A percentile compares a stretch with the other conserved stretches of the same genome.
These are phyloP conservation scores for Chaetophractus vellerosus DNA, from an alignment of 2,797 vertebrate species.

Conservation along the genomic window DNA sequence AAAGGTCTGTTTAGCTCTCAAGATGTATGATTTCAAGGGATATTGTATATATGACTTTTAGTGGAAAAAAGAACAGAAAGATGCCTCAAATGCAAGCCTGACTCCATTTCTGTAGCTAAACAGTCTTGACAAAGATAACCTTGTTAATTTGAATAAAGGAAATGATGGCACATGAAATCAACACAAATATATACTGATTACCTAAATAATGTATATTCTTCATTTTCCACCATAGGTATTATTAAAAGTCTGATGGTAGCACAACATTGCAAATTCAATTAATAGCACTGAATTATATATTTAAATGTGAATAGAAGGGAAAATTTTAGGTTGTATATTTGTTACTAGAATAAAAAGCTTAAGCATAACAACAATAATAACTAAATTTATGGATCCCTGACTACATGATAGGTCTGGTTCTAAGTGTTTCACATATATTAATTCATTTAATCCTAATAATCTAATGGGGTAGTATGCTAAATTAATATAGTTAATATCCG, in stretches of 20 bases:
- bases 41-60: conserved; percentile 47
- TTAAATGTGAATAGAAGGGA: no score
- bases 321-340: no score
- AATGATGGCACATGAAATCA: neutral
- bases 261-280: no score
- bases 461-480: neutral
- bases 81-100: neutral
- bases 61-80: conserved; percentile 30
- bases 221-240: neutral
- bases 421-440: neutral
- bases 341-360: no score
- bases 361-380: neutral
- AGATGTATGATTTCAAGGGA: neutral
- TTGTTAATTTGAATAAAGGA: neutral
- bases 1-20: neutral
- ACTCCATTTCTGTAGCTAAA: conserved; percentile 2
- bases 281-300: no score
- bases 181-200: neutral
- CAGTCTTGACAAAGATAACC: conserved; percentile 20
- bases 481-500: conserved; percentile 2
- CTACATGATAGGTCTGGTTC: neutral
- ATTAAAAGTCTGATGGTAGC: neutral
- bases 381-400: neutral
- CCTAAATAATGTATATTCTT: neutral
- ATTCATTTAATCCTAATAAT: conserved; percentile 29